phyloP scores from a whole-genome alignment of 2,797 vertebrate species.

The Pangasius djambal region DNA sequence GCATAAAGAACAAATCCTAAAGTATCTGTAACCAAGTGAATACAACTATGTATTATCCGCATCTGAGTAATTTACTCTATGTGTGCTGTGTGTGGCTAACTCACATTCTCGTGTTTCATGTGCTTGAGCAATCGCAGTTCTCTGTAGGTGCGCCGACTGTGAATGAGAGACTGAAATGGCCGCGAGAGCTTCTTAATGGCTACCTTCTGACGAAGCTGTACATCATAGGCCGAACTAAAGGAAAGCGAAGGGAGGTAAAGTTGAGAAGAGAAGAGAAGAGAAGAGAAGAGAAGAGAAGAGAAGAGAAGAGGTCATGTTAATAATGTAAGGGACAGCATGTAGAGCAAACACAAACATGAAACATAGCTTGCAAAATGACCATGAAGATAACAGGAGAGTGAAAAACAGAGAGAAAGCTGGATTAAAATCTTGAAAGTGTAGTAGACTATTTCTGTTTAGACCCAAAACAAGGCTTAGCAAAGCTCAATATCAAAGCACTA shows the following conservation, averaged over 20 bases:
- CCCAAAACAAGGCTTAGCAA: neutral
- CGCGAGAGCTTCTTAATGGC: slow-evolving; percentile 98
- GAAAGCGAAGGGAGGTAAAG: neutral
- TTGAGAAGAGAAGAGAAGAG: neutral
- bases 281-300: neutral
- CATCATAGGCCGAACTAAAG: slow-evolving; percentile 88
- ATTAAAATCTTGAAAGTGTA: neutral
- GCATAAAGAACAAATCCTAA: neutral
- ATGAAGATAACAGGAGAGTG: neutral
- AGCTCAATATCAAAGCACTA: neutral
- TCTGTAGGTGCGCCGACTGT: slow-evolving; percentile 92
- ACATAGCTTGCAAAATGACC: neutral
- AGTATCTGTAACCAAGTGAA: neutral
- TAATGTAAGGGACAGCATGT: neutral
- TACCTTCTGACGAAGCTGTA: slow-evolving; percentile 84
- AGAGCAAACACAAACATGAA: neutral
- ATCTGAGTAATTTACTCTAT: neutral
- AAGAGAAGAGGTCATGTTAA: neutral
- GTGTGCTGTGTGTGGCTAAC: slow-evolving; percentile 58
- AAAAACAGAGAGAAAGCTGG: neutral
- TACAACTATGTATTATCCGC: neutral
- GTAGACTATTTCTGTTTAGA: neutral
- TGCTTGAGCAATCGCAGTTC: slow-evolving; percentile 96
- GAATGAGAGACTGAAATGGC: slow-evolving; percentile 96
- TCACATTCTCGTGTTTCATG: slow-evolving; percentile 98